A percentile compares a stretch with the other conserved stretches of the same genome.
Evolutionary conservation across 2,113 vertebrate genomes (phyloP).

Genomic region (Spilogale gracilis): DNA sequence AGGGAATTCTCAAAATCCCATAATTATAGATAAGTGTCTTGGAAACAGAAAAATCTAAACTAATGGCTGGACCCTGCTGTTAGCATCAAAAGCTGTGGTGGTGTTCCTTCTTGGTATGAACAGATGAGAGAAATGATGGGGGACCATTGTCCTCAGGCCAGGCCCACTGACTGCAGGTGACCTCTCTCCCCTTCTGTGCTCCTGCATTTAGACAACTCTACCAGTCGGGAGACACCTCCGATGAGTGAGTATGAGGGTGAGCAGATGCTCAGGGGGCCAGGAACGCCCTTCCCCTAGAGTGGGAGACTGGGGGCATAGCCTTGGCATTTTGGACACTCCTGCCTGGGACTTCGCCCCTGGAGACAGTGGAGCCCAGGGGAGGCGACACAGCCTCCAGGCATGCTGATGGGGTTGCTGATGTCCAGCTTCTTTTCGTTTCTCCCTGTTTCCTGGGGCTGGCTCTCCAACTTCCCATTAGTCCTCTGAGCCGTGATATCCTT

Average conservation of each 20-base stretch:
- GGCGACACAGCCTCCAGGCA: accelerated
- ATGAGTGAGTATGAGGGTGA: background rate
- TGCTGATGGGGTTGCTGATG: background rate
- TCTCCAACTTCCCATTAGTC: background rate
- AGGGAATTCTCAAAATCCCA: background rate
- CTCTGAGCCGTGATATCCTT: background rate
- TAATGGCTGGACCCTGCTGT: no score
- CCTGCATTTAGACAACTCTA: background rate
- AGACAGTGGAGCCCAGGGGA: background rate
- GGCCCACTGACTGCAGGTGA: accelerated
- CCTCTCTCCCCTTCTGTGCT: background rate
- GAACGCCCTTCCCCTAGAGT: background rate
- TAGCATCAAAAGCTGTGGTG: background rate
- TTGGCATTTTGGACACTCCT: background rate
- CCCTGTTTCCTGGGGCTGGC: background rate
- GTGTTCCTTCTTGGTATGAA: background rate
- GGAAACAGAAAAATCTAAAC: background rate
- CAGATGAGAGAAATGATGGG: no score
- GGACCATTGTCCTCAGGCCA: background rate
- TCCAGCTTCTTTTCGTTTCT: background rate
- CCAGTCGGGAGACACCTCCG: background rate
- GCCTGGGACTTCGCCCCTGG: background rate
- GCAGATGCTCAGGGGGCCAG: background rate
- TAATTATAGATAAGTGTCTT: background rate
- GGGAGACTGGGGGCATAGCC: background rate